A percentile compares a stretch with the other conserved stretches of the same genome.
These are phyloP conservation scores for Brachyopa scutellaris DNA, from an alignment of 2,888 invertebrate genomes.

Conservation along the genomic window DNA sequence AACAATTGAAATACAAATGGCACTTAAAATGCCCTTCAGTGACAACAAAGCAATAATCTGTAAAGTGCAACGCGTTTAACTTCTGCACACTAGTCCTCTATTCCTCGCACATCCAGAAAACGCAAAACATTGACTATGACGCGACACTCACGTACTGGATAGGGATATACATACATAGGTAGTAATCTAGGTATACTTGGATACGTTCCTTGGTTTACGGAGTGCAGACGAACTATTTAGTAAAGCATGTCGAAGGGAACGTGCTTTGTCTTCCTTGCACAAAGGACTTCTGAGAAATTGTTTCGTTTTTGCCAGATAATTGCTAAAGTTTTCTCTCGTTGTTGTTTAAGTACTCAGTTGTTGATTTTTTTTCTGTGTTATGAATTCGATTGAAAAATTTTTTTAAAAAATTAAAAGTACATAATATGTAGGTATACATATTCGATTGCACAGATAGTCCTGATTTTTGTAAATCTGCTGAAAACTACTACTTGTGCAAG, in stretches of 20 bases:
- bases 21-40: conserved; percentile 56
- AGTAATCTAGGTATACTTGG: conserved; percentile 20
- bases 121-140: conserved; percentile 29
- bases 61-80: conserved; percentile 55
- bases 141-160: conserved; percentile 37
- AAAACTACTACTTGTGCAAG: too few relatives aligned
- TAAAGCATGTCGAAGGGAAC: conserved; percentile 45
- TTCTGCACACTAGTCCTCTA: conserved; percentile 19
- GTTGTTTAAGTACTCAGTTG: conserved; percentile 37
- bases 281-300: conserved; percentile 60
- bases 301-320: conserved; percentile 58
- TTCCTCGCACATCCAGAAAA: conserved; percentile 22
- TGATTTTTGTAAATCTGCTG: too few relatives aligned
- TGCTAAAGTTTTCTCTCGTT: conserved; percentile 63
- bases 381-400: conserved; percentile 42
- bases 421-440: too few relatives aligned
- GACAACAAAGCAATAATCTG: conserved; percentile 61
- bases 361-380: conserved; percentile 25
- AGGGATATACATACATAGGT: conserved; percentile 7
- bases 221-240: conserved; percentile 46
- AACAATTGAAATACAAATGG: conserved; percentile 61
- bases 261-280: conserved; percentile 51
- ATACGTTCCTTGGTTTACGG: conserved; percentile 33
- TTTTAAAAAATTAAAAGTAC: conserved; percentile 17
- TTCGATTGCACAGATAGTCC: too few relatives aligned